phyloP scores from a whole-genome alignment of 2,888 invertebrate species.

The Eupithecia insigniata region DNA sequence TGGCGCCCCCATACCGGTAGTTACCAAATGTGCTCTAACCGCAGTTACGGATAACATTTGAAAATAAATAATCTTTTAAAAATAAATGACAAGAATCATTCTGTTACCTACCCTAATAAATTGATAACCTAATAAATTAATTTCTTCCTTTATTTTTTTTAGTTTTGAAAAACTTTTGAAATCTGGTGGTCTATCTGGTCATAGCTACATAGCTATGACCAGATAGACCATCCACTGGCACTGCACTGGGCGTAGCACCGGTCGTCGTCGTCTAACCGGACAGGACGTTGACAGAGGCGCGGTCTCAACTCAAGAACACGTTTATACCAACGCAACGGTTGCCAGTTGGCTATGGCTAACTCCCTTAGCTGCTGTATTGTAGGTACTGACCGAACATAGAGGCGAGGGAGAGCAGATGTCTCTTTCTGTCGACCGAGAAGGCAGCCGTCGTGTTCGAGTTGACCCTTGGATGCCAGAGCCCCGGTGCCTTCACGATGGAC shows the following conservation, averaged over 20 bases:
- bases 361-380: neutral
- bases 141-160: too few relatives aligned
- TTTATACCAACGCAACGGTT: neutral
- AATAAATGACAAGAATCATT: too few relatives aligned
- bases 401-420: constrained; percentile 93
- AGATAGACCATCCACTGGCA: neutral
- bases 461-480: constrained; percentile 95
- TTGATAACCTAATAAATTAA: too few relatives aligned
- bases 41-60: too few relatives aligned
- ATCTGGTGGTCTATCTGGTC: neutral
- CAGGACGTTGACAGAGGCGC: neutral
- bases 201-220: neutral
- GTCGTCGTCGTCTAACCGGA: neutral
- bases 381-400: constrained; percentile 90
- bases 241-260: neutral
- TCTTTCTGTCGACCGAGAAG: constrained; percentile 92
- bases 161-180: too few relatives aligned
- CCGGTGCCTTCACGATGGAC: constrained; percentile 94
- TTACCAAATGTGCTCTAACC: too few relatives aligned
- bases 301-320: neutral
- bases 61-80: too few relatives aligned
- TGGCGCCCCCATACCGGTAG: too few relatives aligned
- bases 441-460: constrained; percentile 92
- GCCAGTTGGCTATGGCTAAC: neutral
- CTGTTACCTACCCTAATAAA: too few relatives aligned